Evolutionary conservation across 2,888 invertebrate species (phyloP), one percentile per base, ranked within the genome.

Genomic region (Beris chalybata): DNA sequence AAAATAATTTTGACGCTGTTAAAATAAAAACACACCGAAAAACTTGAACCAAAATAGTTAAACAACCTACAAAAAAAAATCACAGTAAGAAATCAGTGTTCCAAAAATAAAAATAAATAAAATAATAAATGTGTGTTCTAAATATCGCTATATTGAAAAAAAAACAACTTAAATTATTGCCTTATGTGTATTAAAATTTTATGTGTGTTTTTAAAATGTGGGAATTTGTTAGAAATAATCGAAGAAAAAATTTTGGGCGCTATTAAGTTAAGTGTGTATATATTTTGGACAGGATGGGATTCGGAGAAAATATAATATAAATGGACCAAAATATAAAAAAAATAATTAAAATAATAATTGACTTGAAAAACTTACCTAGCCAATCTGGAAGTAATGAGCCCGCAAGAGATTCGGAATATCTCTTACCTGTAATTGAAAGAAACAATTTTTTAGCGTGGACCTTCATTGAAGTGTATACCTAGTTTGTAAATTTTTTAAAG

Each of bases 321-420:
- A 75, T 69, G 53, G 69, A 71, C 59, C 5, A 70, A 70, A 61
- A 72, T 65, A 13, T 67, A 72, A 68, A 65, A 71, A 68, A 71
- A 72, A 71, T 70, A 71, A 68, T 65, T 65, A 66, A 67, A 74
- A 68, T 68, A 73, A 59, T 68, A 71, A 68, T 22, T 73, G 52
- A 71, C 74, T 38, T 38, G 5, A 38, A 38, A 38, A 1, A 81
- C 81, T 81, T 81, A 81, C 81, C 81, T 79, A 81, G 76, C 81
- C 81, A 81, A 75, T 81, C 81, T 76, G 81, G 81, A 73, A 81
- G 80, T 73, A 81, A 76, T 70, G 81, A 80, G 76, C 81, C 81
- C 80, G 81, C 81, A 81, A 81, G 81, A 81, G 81, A 81, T 81
- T 81, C 81, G 76, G 81, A 78, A 76, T 81, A 81, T 81, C 81